Conservation (phyloP, 2,797 vertebrate species). For the Coregonus sp. region DNA sequence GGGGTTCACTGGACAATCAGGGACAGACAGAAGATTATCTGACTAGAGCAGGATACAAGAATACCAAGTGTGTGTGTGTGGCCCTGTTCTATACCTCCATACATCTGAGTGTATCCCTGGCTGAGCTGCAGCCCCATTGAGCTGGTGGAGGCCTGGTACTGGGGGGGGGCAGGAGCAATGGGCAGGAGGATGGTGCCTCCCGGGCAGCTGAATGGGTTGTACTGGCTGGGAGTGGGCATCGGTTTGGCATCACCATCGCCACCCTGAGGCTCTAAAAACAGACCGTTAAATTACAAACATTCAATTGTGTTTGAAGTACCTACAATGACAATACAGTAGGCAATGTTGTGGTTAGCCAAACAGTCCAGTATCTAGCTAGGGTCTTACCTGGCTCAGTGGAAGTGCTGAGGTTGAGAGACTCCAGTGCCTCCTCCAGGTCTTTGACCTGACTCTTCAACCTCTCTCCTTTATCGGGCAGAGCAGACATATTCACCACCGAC, state of each 20-base stretch:
- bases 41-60: neutral
- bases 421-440: conserved; percentile 68
- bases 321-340: neutral
- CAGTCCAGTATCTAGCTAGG: neutral
- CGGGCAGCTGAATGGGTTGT: conserved; percentile 56
- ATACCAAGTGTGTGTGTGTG: neutral
- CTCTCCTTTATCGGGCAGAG: conserved; percentile 90
- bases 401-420: conserved; percentile 73
- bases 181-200: conserved; percentile 63
- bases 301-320: neutral
- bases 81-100: conserved; percentile 60
- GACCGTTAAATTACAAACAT: neutral
- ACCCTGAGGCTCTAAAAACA: conserved; percentile 51
- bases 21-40: neutral
- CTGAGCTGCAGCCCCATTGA: conserved; percentile 63
- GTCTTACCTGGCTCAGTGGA: conserved; percentile 60
- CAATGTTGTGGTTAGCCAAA: conserved; percentile 55
- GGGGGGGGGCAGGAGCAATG: conserved; percentile 18
- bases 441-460: conserved; percentile 85
- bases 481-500: conserved; percentile 81
- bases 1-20: conserved; percentile 48
- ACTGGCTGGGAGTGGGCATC: conserved; percentile 24
- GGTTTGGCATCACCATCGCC: neutral
- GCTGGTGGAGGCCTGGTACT: conserved; percentile 47
- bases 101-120: neutral